Base-by-base conservation (phyloP, 2,888 invertebrate genomes). In the Drosophila heteroneura region DNA sequence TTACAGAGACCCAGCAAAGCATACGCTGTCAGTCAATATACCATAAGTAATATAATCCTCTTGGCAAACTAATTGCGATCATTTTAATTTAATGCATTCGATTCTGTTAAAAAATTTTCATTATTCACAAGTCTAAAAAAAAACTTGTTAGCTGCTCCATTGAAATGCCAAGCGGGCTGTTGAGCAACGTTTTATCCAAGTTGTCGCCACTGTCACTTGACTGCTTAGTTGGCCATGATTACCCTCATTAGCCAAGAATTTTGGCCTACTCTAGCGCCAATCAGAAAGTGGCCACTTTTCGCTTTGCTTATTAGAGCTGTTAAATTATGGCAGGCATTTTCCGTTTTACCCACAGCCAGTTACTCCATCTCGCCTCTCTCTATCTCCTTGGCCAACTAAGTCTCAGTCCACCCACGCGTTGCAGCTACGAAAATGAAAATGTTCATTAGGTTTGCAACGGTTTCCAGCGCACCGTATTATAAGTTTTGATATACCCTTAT, bases 361-460 rank as follows among this genome's bases (percentile, higher is more conserved):
- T 37, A 26, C 39, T n/a, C 57, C 47, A 47, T n/a, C 37, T 14
- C 14, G 10, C 35, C 39, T 44, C 30, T 16, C 33, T 30, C 12
- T 12, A 44, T n/a, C 37, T n/a, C 16, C 33, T 5, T 41, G n/a
- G 58, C 47, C 19, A 56, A 53, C 58, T 58, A 51, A 58, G 66
- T 57, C 35, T 47, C 54, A 60, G 72, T 83, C 74, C 85, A 58
- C 85, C 85, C 85, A 85, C 85, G 73, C 85, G 70, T 70, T 72
- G 69, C 69, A 61, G 74, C 67, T 57, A 66, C 57, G 72, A 81
- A 88, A 85, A 85, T 89, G 81, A 85, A 85, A 85, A 85, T 88
- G 85, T 85, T 89, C 85, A 85, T 85, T 85, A 85, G 89, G 70
- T 85, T 88, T 88, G 85, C 86, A 88, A 88, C 85, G 85, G 85